Evolutionary conservation across 35 echinoderm and acorn worm species (phyloP).

Genomic region (Apostichopus californicus): DNA sequence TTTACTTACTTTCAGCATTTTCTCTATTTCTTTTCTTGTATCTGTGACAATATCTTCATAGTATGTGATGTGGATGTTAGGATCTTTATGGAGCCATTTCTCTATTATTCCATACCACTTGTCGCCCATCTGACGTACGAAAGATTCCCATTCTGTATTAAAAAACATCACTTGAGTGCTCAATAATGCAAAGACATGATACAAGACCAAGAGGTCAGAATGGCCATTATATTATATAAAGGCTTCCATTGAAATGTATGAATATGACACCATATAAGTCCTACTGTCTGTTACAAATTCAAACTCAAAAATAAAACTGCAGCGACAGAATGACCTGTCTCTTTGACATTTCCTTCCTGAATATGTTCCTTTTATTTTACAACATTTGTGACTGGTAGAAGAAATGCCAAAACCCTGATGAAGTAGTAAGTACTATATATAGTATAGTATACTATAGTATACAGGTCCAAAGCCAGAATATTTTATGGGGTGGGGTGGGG

Average conservation of each 20-base stretch:
- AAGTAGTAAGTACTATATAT: no score
- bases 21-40: slow-evolving; percentile 35
- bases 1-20: slow-evolving; percentile 38
- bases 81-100: slow-evolving; percentile 34
- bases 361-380: no score
- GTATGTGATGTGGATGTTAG: slow-evolving; percentile 32
- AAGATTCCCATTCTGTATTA: background rate
- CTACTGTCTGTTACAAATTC: no score
- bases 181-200: background rate
- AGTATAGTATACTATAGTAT: no score
- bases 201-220: background rate
- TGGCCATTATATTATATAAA: no score
- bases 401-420: no score
- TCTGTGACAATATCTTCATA: slow-evolving; percentile 36
- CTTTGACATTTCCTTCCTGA: background rate
- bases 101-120: slow-evolving; percentile 47
- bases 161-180: background rate
- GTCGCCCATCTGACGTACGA: slow-evolving; percentile 26
- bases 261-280: no score
- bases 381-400: no score
- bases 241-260: no score
- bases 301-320: no score
- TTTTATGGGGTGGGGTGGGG: background rate
- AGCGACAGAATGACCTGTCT: no score
- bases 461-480: background rate